Base-by-base conservation (phyloP, 2,797 vertebrate species). In the Gouania willdenowi region DNA sequence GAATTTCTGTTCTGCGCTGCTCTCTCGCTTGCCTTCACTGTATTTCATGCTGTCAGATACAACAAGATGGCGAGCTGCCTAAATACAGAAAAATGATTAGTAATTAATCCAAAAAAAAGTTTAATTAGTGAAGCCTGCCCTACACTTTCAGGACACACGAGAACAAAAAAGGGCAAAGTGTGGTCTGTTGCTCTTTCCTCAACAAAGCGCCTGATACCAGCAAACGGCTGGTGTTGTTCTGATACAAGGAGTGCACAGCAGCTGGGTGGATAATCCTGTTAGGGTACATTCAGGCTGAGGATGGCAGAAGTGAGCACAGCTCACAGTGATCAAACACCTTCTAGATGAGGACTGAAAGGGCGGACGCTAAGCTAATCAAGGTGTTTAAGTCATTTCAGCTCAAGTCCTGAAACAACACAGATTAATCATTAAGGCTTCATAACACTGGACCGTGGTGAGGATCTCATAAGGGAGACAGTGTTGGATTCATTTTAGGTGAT, bases 91-190 rank as follows among this genome's bases (percentile, higher is more conserved):
- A 46, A 47, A 9, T 41, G 67, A 75, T 81, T 81, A 58, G 75
- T 77, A 66, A 69, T 69, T 71, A 72, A 81, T 70, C 75, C 75
- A 65, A 67, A 77, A 75, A 74, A 72, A 76, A 60, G 47, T 78
- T 64, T 74, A 71, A 82, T 83, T 80, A 77, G 67, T 20, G 26
- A 46, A 55, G 46, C 35, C 42, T 36, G 30, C 43, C 50, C 19
- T 48, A 22, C 41, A 38, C 49, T 45, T 26, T 0, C 39, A 58
- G 35, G 25, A 8, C 39, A 52, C 54, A 34, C 4, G 8, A 13
- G 36, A 34, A 5, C 6, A 7, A 8, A 9, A 42, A 26, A 32
- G 49, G 37, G 28, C 44, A 25, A 1, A 15, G 19, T 19, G 4
- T 4, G 71, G 35, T 11, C 53, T 2, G 2, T 38, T 25, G 33